Percentiles rank a stretch among this genome's conserved stretches.
These are phyloP conservation scores for Leptopterna dolabrata DNA, from an alignment of 2,888 invertebrate species.

Conservation along the genomic window DNA sequence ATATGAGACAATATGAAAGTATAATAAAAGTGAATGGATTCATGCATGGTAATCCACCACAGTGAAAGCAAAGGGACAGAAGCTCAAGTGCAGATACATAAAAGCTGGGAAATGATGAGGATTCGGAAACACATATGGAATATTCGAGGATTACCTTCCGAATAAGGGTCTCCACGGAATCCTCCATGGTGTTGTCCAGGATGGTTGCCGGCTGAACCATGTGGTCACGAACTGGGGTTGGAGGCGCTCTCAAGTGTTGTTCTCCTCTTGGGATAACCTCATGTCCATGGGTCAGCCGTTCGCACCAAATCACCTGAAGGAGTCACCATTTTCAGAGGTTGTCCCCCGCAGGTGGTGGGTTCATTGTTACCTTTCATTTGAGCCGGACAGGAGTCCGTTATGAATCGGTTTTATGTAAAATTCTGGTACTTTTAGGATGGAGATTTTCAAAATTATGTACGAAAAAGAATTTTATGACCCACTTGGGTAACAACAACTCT, in stretches of 20 bases:
- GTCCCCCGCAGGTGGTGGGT: constrained; percentile 41
- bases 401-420: not conserved
- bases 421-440: not conserved
- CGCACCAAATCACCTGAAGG: constrained; percentile 42
- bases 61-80: too few relatives aligned
- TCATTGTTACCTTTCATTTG: not conserved
- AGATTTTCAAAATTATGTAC: too few relatives aligned
- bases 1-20: too few relatives aligned
- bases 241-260: constrained; percentile 33
- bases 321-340: not conserved
- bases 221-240: constrained; percentile 56
- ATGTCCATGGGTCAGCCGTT: not conserved
- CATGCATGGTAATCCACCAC: too few relatives aligned
- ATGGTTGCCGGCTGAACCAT: constrained; percentile 67
- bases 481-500: too few relatives aligned
- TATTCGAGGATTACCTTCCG: constrained; percentile 74
- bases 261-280: constrained; percentile 44
- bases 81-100: too few relatives aligned
- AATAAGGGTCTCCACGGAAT: constrained; percentile 80
- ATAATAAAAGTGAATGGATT: too few relatives aligned
- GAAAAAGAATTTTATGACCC: too few relatives aligned
- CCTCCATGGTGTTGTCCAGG: constrained; percentile 75
- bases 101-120: too few relatives aligned
- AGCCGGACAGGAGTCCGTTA: not conserved
- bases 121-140: not conserved